A percentile compares a stretch with the other conserved stretches of the same genome.
Evolutionary conservation across 35 echinoderm and acorn worm species (phyloP).

Genomic region (Hemicentrotus pulcherrimus): DNA sequence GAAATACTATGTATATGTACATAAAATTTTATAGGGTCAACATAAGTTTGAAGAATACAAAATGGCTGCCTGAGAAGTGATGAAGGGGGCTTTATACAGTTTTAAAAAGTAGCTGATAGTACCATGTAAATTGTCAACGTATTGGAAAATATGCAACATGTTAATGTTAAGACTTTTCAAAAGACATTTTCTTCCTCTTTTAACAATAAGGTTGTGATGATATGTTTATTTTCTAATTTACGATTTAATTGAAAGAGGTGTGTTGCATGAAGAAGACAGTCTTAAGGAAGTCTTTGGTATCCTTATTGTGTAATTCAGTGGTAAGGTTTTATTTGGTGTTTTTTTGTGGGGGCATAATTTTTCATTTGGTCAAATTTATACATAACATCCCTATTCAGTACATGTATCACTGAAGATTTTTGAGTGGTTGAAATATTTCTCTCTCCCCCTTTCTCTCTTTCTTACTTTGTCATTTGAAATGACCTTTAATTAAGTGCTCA

Average conservation of each 20-base stretch:
- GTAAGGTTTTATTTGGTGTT: neutral
- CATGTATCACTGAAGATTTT: neutral
- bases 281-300: neutral
- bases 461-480: too few species aligned
- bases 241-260: neutral
- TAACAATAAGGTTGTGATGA: too few species aligned
- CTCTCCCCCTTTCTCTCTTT: too few species aligned
- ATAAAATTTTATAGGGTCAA: neutral
- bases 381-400: neutral
- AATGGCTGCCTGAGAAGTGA: neutral
- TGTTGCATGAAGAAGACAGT: neutral
- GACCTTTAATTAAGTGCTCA: too few species aligned
- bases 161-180: neutral
- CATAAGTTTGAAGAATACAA: neutral
- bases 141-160: neutral
- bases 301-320: neutral
- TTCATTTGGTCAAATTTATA: neutral
- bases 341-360: neutral
- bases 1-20: neutral
- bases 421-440: too few species aligned
- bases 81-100: neutral
- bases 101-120: neutral
- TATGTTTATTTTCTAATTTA: too few species aligned
- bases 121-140: neutral
- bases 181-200: neutral